phyloP scores from a whole-genome alignment of 2,113 vertebrate genomes.

The Mesoclemmys tuberculata region DNA sequence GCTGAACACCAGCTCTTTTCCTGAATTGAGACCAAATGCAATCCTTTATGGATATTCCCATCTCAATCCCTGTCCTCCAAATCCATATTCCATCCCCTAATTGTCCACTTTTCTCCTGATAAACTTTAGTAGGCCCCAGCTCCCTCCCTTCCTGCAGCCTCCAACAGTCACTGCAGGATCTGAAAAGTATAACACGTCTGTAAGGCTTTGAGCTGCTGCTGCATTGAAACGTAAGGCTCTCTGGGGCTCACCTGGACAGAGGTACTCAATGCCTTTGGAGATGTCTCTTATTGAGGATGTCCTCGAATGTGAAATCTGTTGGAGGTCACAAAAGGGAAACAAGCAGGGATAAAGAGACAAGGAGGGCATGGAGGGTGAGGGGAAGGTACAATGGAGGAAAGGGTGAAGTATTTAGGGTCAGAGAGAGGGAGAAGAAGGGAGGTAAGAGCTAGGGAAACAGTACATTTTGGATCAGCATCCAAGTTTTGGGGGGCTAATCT shows the following conservation, averaged over 20 bases:
- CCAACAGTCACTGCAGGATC: not conserved
- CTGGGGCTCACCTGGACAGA: not conserved
- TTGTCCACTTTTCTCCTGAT: not conserved
- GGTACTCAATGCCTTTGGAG: not conserved
- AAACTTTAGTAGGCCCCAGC: not conserved
- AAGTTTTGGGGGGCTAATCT: not conserved
- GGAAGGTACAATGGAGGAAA: not conserved
- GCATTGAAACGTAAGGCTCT: not conserved
- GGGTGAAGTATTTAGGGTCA: not conserved
- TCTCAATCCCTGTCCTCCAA: not conserved
- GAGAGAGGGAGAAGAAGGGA: not conserved
- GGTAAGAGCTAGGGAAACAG: not conserved
- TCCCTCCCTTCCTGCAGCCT: not conserved
- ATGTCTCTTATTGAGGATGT: not conserved
- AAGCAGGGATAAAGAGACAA: not conserved
- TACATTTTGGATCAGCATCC: rapidly evolving
- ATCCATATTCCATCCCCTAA: not conserved
- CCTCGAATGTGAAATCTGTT: rapidly evolving
- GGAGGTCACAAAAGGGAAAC: not conserved
- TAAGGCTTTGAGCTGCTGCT: rapidly evolving
- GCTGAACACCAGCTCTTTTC: not conserved
- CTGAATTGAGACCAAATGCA: not conserved
- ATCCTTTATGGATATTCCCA: not conserved
- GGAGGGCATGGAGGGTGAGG: not conserved
- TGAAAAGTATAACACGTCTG: not conserved